phyloP scores from a whole-genome alignment of 2,113 vertebrate genomes.

The Bothrops jararaca region DNA sequence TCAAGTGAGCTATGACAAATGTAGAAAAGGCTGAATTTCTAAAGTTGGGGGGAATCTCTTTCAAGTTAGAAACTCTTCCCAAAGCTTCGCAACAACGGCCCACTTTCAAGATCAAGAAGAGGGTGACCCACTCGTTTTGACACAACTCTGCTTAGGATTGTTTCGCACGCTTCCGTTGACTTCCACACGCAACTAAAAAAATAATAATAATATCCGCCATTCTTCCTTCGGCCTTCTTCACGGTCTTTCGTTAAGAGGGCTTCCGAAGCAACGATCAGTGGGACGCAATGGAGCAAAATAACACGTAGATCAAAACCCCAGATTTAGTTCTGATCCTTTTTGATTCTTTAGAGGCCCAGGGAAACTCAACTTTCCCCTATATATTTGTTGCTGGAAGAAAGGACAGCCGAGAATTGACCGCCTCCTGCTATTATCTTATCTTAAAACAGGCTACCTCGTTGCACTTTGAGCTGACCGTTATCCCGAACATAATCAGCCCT shows the following conservation, averaged over 20 bases:
- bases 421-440: not conserved
- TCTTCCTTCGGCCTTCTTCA: not conserved
- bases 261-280: not conserved
- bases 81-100: too few relatives aligned
- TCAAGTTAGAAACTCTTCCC: too few relatives aligned
- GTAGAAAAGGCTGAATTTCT: too few relatives aligned
- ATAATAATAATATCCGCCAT: not conserved
- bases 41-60: too few relatives aligned
- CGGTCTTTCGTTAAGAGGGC: not conserved
- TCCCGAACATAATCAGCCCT: conserved; percentile 40
- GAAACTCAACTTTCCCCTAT: not conserved
- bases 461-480: not conserved
- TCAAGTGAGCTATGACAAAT: too few relatives aligned
- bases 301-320: not conserved
- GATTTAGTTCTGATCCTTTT: not conserved
- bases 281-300: not conserved
- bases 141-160: too few relatives aligned
- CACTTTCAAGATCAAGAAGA: too few relatives aligned
- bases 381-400: not conserved
- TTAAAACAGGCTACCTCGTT: conserved; percentile 23
- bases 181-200: too few relatives aligned
- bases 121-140: too few relatives aligned
- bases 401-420: not conserved
- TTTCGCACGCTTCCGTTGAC: too few relatives aligned
- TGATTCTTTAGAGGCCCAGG: not conserved